Evolutionary conservation across 2,797 vertebrate genomes (phyloP).

Genomic region (Hippocampus kuda): DNA sequence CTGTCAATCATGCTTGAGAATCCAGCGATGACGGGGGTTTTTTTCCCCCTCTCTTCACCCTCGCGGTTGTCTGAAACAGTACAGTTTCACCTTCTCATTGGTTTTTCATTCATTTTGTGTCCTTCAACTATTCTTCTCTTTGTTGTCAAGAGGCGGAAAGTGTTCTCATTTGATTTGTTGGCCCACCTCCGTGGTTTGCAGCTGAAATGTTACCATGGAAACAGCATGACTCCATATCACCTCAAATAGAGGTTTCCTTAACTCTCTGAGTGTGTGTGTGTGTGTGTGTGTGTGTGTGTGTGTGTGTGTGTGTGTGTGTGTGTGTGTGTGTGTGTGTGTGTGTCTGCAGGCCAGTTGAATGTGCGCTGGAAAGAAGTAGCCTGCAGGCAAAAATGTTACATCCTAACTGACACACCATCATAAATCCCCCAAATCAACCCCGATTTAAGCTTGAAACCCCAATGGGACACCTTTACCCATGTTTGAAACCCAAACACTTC

Average conservation of each 20-base stretch:
- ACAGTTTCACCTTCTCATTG: background rate
- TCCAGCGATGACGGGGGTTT: background rate
- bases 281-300: conserved; percentile 13
- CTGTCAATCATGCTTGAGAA: background rate
- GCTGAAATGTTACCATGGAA: conserved; percentile 72
- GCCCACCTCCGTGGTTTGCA: conserved; percentile 59
- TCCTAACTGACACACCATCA: background rate
- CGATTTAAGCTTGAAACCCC: background rate
- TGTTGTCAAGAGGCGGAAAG: conserved; percentile 58
- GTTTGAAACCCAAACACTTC: conserved; percentile 3
- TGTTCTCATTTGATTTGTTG: conserved; percentile 63
- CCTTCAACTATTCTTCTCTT: conserved; percentile 24
- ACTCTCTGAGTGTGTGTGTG: conserved; percentile 29
- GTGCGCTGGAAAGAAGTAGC: background rate
- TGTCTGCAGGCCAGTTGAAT: background rate
- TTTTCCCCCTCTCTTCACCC: too few relatives aligned
- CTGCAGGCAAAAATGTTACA: background rate
- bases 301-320: conserved; percentile 1
- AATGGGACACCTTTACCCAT: background rate
- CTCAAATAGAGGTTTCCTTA: conserved; percentile 64
- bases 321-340: conserved; percentile 1
- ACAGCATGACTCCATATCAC: conserved; percentile 70
- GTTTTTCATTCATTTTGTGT: background rate
- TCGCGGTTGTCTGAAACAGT: background rate
- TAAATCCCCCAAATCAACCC: background rate